A percentile compares a stretch with the other conserved stretches of the same genome.
phyloP scores from a whole-genome alignment of 2,113 vertebrate genomes.

The Empidonax alnorum region DNA sequence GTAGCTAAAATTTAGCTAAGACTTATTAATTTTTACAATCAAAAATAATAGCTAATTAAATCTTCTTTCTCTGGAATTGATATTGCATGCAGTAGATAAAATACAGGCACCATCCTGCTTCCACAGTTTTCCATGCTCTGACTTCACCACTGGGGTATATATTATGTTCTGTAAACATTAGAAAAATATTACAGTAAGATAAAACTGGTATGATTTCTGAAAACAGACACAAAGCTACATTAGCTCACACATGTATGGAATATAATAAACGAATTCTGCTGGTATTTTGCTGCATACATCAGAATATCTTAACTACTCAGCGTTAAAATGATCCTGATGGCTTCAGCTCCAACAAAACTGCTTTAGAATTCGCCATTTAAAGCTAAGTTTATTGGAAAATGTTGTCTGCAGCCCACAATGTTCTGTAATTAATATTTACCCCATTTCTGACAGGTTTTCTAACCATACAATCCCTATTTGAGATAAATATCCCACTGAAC shows the following conservation, averaged over 20 bases:
- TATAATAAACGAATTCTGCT: not conserved
- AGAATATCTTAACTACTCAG: not conserved
- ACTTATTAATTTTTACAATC: not conserved
- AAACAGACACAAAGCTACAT: not conserved
- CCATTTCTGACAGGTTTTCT: not conserved
- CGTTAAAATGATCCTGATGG: not conserved
- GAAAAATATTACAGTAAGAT: not conserved
- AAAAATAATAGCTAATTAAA: not conserved
- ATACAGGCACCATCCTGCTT: not conserved
- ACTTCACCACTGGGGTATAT: not conserved
- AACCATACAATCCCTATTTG: not conserved
- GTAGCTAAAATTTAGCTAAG: not conserved
- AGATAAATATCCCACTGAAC: not conserved
- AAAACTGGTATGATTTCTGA: not conserved
- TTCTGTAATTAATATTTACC: constrained; percentile 30
- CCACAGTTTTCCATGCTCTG: not conserved
- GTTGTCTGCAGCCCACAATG: not conserved
- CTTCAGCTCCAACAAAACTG: not conserved
- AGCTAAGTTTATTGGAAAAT: not conserved
- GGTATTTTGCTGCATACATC: not conserved
- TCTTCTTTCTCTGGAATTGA: not conserved
- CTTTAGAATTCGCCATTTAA: not conserved
- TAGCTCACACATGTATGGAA: not conserved
- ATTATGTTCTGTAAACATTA: not conserved
- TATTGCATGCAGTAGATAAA: not conserved